Conservation (phyloP, 2,113 vertebrate genomes). For the Mystacornis crossleyi region DNA sequence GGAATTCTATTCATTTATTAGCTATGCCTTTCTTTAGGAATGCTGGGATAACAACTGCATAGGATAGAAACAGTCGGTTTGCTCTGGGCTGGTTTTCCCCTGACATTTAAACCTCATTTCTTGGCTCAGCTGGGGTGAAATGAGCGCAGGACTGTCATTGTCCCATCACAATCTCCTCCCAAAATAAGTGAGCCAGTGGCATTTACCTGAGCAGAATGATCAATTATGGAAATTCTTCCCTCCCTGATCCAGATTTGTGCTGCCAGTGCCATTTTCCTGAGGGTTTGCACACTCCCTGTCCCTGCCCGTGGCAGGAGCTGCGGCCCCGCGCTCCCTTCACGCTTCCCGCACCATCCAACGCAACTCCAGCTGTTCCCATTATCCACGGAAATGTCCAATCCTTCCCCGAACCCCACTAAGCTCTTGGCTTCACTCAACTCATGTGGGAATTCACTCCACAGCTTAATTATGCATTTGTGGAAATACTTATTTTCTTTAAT, state of each 20-base stretch:
- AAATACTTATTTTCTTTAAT: constrained; percentile 66
- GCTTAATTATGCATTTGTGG: constrained; percentile 52
- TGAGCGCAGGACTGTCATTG: accelerated
- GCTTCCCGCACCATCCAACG: neutral
- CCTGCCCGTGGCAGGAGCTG: neutral
- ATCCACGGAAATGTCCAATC: neutral
- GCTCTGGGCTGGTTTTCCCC: neutral
- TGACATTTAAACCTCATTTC: neutral
- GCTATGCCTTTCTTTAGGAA: neutral
- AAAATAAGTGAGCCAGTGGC: neutral
- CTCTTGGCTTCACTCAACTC: neutral
- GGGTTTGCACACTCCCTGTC: neutral
- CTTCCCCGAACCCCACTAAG: neutral
- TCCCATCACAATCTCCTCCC: neutral
- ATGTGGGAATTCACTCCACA: neutral
- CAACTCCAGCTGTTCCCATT: neutral
- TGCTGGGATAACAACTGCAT: neutral
- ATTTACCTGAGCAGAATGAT: neutral
- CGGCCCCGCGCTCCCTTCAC: neutral
- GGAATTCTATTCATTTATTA: neutral
- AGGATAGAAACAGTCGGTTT: accelerated
- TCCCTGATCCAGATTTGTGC: neutral
- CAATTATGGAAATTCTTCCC: neutral
- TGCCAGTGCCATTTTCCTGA: neutral
- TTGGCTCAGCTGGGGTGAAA: accelerated